Evolutionary conservation across 2,113 vertebrate genomes (phyloP).

Genomic region (Vombatus ursinus): DNA sequence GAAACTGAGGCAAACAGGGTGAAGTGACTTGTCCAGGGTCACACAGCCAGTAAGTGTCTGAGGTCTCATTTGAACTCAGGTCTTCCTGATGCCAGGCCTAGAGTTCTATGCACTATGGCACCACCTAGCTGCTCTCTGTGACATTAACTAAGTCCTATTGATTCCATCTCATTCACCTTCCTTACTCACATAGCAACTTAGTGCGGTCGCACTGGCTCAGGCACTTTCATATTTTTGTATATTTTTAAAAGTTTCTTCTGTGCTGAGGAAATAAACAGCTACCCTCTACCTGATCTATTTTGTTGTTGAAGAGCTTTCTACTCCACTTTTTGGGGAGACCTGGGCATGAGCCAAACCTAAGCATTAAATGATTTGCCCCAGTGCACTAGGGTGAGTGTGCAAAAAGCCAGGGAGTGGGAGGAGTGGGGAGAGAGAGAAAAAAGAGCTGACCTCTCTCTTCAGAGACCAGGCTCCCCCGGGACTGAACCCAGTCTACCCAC

Average conservation of each 20-base stretch:
- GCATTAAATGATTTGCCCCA: background rate
- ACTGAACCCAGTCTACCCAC: background rate
- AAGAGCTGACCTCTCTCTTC: background rate
- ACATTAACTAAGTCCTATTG: background rate
- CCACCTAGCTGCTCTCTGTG: too few species aligned
- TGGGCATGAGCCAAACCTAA: background rate
- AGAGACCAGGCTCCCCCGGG: background rate
- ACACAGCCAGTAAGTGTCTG: too few species aligned
- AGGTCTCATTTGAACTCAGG: too few species aligned
- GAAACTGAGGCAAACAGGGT: too few species aligned
- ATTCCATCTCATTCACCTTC: background rate
- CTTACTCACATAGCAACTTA: background rate
- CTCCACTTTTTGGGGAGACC: background rate
- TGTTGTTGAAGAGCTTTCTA: background rate
- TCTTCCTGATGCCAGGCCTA: too few species aligned
- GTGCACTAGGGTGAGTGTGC: background rate
- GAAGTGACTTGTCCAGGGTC: too few species aligned
- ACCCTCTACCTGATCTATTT: background rate
- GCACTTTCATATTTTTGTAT: background rate
- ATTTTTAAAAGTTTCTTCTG: background rate
- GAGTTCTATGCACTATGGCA: too few species aligned
- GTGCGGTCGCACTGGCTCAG: background rate
- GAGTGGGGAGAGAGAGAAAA: too few species aligned
- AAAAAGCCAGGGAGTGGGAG: background rate
- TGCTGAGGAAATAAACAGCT: background rate